Base-by-base conservation (phyloP, 2,888 invertebrate genomes). In the Lottia gigantea region DNA sequence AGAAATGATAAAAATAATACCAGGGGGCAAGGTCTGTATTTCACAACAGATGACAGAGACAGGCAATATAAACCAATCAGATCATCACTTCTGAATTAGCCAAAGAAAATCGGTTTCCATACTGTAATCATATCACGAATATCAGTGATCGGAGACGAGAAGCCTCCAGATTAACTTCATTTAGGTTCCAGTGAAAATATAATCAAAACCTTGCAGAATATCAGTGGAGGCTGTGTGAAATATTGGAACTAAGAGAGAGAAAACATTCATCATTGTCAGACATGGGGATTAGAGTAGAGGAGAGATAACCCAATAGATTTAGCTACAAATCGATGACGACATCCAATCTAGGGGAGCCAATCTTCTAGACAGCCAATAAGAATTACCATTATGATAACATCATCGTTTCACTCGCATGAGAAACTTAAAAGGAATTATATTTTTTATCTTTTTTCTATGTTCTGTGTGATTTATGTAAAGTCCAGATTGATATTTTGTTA, bases 91-190 rank as follows among this genome's bases (percentile, higher is more conserved):
- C 19, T 23, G 23, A 23, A 55, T 55, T 55, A 55, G 23, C 55
- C 55, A 55, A 55, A 55, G 55, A 55, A 55, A 55, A 55, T 19
- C 12, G 55, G 19, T 23, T 55, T 19, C 23, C 19, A 55, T 55
- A 23, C 8, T 55, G 55, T 55, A 55, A 55, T 55, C 55, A 23
- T 55, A 55, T 55, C 55, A 55, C 55, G 55, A 55, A 19, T 23
- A 55, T 55, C 55, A 55, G 55, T 55, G 55, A 55, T 55, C 40
- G 40, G 55, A 55, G 55, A 55, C 55, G 19, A 40, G 55, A 55
- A 55, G 55, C 19, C 55, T 23, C 14, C 23, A 55, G 55, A 55
- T 55, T 55, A 55, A 55, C 55, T 55, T 55, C 55, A 55, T 55
- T 23, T 23, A 23, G 55, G 19, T 19, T n/a, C 19, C 8, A 12